Base-by-base conservation (phyloP, 2,113 vertebrate genomes). In the Etia nguti region DNA sequence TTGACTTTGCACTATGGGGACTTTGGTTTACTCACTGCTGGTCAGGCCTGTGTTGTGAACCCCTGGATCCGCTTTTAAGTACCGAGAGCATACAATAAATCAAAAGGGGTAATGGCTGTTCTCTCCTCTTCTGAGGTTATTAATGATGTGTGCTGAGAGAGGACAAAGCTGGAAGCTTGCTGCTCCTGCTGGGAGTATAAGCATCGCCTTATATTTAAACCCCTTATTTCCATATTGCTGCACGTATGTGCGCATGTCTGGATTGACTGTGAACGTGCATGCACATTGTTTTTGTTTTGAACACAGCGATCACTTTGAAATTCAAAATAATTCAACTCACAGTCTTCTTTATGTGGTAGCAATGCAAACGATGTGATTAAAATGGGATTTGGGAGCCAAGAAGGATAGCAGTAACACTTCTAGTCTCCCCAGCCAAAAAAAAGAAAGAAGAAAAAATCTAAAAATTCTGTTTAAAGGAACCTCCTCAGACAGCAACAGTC, bases 331-430 rank as follows among this genome's bases (percentile, higher is more conserved):
- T 48, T 20, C 86, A 55, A 68, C 60, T n/a, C 56, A 24, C 55
- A 36, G 57, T 90, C 59, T 82, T 81, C 79, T 92, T 94, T 91
- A 89, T 79, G 84, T 86, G 88, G 80, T 92, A 94, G 94, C 91
- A 95, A 94, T 94, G 36, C 84, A 93, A 93, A 95, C 22, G 80
- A 68, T 55, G 54, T 92, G 88, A 95, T 95, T 94, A 92, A 94
- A 95, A 89, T 83, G 62, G 24, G 29, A 86, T 79, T 85, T 81
- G 4, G 16, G 10, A 29, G 55, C 41, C 50, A 79, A 16, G 77
- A 15, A 34, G 26, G 57, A 77, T 48, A n/a, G 75, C 13, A 57
- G 55, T 50, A 88, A 82, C 79, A 68, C 65, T 34, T 70, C 34
- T 15, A 48, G 15, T 7, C 26, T 36, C 9, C n/a, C 16, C 26